Evolutionary conservation across 2,797 vertebrate species (phyloP), one percentile per base, ranked within the genome.

Genomic region (Hoplostethus atlanticus): DNA sequence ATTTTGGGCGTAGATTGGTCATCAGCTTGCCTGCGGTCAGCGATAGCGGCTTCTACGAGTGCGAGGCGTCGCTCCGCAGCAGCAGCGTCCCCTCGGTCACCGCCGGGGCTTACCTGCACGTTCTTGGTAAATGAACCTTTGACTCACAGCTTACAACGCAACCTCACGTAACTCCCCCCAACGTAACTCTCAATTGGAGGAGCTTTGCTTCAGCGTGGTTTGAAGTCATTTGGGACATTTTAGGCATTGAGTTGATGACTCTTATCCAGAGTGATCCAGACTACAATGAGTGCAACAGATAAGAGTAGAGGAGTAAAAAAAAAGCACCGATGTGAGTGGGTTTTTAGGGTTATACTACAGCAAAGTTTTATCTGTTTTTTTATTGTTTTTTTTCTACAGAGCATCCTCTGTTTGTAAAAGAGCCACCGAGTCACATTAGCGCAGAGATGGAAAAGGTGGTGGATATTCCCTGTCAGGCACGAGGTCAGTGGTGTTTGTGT

Each of bases 401-500:
- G 79, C 97, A 97, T 0, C 98, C 98, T 0, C 95, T 98, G 90
- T 98, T 99, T 53, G 44, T 96, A 72, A 96, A 93, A 92, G 98
- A 99, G 88, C 98, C 98, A 0, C 97, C 98, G 58, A 95, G 94
- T 67, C 98, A 99, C 93, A 95, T 99, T 87, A 97, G 95, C 0
- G 97, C 97, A 0, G 98, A 99, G 92, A 98, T 99, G 96, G 98
- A 99, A 90, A 99, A 97, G 80, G 95, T 99, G 89, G 96, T 99
- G 86, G 95, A 98, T 86, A 96, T 99, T 68, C 97, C 97, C 44
- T 99, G 98, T 86, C 97, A 96, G 83, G 98, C 97, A 53, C 95
- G 96, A 93, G 95, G 94, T 93, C 58, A 77, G 91, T 79, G 48
- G n/a, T 68, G 53, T 36, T 78, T 75, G 6, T 55, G 63, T 73